Evolutionary conservation across 2,888 invertebrate species (phyloP).

Genomic region (Papilio gigon): DNA sequence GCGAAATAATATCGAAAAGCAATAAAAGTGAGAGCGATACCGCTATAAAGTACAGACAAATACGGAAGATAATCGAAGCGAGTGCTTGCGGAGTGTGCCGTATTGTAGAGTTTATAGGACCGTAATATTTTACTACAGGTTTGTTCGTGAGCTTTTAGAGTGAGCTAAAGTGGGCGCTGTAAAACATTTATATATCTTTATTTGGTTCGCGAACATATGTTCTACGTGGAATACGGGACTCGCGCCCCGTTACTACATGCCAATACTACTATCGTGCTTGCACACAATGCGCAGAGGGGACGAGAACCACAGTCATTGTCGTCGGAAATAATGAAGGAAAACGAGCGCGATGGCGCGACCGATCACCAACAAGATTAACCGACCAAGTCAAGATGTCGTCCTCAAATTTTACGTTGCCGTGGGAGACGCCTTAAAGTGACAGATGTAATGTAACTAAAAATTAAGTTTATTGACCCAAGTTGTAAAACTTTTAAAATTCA

Average conservation of each 20-base stretch:
- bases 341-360: no score
- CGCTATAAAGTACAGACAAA: slow-evolving; percentile 80
- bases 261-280: no score
- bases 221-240: neutral
- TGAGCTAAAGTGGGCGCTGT: slow-evolving; percentile 46
- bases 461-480: slow-evolving; percentile 51
- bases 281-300: no score
- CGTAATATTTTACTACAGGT: slow-evolving; percentile 78
- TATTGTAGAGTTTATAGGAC: slow-evolving; percentile 77
- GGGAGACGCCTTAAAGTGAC: no score
- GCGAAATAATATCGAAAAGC: slow-evolving; percentile 80
- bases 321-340: no score
- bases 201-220: slow-evolving; percentile 9
- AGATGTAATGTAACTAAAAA: no score
- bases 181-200: slow-evolving; percentile 43
- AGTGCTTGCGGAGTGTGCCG: slow-evolving; percentile 62
- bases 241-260: no score
- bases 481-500: slow-evolving; percentile 59
- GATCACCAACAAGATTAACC: no score
- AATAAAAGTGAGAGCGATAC: slow-evolving; percentile 70
- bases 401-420: no score
- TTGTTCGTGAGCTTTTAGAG: slow-evolving; percentile 69
- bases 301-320: no score
- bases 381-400: no score
- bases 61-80: slow-evolving; percentile 75